Base-by-base conservation (phyloP, 2,113 vertebrate species). In the Astatotilapia flaviijosephi region DNA sequence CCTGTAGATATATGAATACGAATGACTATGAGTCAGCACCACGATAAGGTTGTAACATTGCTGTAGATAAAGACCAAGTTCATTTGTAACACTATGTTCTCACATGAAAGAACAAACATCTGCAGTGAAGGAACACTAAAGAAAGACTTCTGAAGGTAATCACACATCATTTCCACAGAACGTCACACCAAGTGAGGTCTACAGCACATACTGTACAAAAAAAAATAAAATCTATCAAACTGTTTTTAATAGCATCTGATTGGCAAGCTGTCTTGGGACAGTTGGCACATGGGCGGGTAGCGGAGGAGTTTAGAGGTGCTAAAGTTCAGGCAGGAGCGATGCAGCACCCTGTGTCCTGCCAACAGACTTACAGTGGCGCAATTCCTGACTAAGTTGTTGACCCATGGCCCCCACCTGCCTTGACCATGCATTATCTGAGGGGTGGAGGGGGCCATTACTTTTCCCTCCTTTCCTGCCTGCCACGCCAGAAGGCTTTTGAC, bases 401-500 rank as follows among this genome's bases (percentile, higher is more conserved):
- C 95, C 95, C 94, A 54, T 93, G 94, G 94, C 94, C 92, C 94
- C 95, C 95, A 96, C 95, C 96, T 96, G 95, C 91, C 93, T 92
- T 93, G 92, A 94, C 95, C 92, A 88, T 89, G 88, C 88, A 94
- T 94, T 95, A 92, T 93, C 90, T 86, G 15, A 82, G 84, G 79
- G 82, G 84, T 60, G 75, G 45, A 77, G 47, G 89, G 85, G 89
- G 91, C 85, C 88, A 88, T 88, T 79, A 86, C 88, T 90, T 94
- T 77, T 83, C 89, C 86, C 79, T 91, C 87, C 87, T 83, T 87
- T 90, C 86, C 85, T 91, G 90, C 92, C 86, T 94, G 89, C 92
- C 88, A 94, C 85, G 92, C 93, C 96, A 97, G 96, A 96, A 96
- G 95, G 96, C 91, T 94, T 96, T 96, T 97, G 96, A 96, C 96